Conservation (phyloP, 1,140 invertebrate species). For the Zophobas atratus region DNA sequence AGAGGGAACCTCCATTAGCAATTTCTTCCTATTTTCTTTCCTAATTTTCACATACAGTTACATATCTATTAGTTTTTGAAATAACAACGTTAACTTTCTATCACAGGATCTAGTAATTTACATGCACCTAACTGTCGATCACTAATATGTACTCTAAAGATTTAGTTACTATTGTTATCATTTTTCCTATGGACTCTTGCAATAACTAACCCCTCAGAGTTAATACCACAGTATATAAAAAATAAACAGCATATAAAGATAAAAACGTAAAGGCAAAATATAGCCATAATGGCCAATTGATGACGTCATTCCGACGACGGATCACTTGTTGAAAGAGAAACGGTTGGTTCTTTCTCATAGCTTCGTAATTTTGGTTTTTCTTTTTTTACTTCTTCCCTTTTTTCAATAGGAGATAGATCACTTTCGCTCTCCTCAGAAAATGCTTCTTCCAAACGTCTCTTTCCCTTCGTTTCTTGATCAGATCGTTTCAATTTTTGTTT, state of each 20-base stretch:
- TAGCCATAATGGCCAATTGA: constrained; percentile 71
- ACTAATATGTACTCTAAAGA: neutral
- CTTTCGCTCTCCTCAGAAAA: constrained; percentile 60
- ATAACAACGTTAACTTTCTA: neutral
- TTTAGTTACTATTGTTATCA: constrained; percentile 44
- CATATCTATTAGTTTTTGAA: neutral
- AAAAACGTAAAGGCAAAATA: constrained; percentile 73
- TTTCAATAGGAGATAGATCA: constrained; percentile 60
- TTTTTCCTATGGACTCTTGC: constrained; percentile 62
- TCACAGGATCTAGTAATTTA: neutral
- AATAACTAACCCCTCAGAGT: constrained; percentile 68
- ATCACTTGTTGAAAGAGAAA: constrained; percentile 63
- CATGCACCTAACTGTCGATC: too few species aligned
- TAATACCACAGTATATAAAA: constrained; percentile 73
- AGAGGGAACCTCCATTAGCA: too few species aligned
- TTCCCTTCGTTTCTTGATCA: constrained; percentile 57
- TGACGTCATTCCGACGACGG: constrained; percentile 72
- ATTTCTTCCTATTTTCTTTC: too few species aligned
- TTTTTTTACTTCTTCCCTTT: constrained; percentile 52
- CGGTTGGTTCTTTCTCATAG: constrained; percentile 55
- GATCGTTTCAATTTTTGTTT: constrained; percentile 63
- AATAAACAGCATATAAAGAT: constrained; percentile 73
- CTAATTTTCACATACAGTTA: neutral
- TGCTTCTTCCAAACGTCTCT: constrained; percentile 53
- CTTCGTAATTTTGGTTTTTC: constrained; percentile 56